Percentiles rank a stretch among this genome's conserved stretches.
These are phyloP conservation scores for Drosophila baimaii DNA, from an alignment of 1,140 invertebrate species.

Conservation along the genomic window DNA sequence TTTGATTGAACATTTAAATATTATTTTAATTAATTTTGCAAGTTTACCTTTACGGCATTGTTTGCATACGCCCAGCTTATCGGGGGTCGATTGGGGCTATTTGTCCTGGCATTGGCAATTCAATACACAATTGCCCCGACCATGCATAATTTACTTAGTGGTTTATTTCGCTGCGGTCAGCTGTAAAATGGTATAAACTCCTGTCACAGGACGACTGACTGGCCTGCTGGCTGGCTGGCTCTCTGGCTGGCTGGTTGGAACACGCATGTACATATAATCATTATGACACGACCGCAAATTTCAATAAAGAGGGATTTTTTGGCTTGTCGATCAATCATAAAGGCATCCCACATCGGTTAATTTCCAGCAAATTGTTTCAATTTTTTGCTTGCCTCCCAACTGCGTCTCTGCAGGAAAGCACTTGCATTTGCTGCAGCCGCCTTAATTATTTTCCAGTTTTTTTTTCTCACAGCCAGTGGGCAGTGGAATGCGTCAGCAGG, in stretches of 20 bases:
- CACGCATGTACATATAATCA: constrained; percentile 38
- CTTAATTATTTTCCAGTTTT: constrained; percentile 39
- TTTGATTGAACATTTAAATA: constrained; percentile 68
- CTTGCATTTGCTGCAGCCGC: constrained; percentile 22
- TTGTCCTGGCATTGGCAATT: constrained; percentile 42
- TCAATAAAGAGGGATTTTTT: constrained; percentile 49
- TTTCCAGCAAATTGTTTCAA: constrained; percentile 39
- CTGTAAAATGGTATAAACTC: constrained; percentile 43
- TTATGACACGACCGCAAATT: constrained; percentile 72
- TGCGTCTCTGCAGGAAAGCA: constrained; percentile 24
- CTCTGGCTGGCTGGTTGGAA: not conserved
- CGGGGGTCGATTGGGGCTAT: constrained; percentile 9
- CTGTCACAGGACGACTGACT: constrained; percentile 24
- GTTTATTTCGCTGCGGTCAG: constrained; percentile 67
- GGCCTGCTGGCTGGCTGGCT: not conserved
- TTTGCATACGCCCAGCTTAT: constrained; percentile 46
- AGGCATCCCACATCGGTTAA: constrained; percentile 44
- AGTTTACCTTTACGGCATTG: constrained; percentile 52
- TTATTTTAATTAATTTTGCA: constrained; percentile 76
- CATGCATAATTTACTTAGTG: constrained; percentile 77
- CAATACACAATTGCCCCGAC: constrained; percentile 58
- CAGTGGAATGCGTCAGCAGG: constrained; percentile 29
- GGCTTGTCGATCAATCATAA: constrained; percentile 61
- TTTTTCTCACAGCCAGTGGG: not conserved
- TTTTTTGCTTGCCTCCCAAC: not conserved